Evolutionary conservation across 2,797 vertebrate genomes (phyloP), one percentile per base, ranked within the genome.

Genomic region (Gadopsis marmoratus): DNA sequence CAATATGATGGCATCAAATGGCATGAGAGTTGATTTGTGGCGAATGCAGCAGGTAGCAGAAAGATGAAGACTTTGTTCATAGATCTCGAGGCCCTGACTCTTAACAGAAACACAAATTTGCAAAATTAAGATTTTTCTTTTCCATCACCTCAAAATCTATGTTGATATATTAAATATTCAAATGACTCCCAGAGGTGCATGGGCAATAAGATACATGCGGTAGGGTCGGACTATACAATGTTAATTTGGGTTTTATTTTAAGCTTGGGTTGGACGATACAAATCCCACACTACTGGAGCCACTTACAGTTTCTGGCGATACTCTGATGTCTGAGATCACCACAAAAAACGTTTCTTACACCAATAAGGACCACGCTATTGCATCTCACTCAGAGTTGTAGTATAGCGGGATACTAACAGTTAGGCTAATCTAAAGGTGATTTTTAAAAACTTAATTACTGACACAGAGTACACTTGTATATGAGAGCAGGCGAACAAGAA

Each of bases 401-500:
- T 12, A 47, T 1, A 59, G 13, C 3, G 5, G 5, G 7, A 60
- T 12, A 9, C 58, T 31, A 54, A 48, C 56, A 39, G 39, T 4
- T 7, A 4, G n/a, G 2, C 3, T 31, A 13, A 41, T 45, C 9
- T 41, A 12, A 39, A 61, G 21, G 14, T 50, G 13, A 68, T 26
- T 26, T 26, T 26, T 37, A n/a, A 21, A 61, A 35, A 31, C 10
- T 21, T 37, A 26, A 55, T 62, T 45, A 39, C 14, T 29, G 31
- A 47, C 51, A 31, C 23, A 29, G 37, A 10, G 9, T 1, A 6
- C 26, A 71, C 13, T 4, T 61, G 29, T 4, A n/a, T 31, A 9
- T 59, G 29, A 61, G 64, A 77, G 19, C 12, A 33, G 26, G 21
- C 14, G 47, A 68, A 74, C 35, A 37, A 61, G 13, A 51, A 43